Evolutionary conservation across 2,113 vertebrate species (phyloP).

Genomic region (Malurus cyaneus): DNA sequence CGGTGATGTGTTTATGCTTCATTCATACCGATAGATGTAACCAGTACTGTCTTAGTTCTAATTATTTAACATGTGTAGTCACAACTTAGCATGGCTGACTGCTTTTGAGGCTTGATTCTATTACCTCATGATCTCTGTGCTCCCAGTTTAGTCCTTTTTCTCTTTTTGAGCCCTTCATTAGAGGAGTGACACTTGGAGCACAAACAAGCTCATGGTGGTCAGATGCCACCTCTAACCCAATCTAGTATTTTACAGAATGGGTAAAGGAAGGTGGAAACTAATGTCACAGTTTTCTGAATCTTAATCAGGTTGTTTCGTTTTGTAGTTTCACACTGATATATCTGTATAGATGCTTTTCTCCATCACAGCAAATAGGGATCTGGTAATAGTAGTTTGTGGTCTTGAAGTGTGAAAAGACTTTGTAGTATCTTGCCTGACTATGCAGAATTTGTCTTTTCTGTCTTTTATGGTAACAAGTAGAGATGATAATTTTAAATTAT

Average conservation of each 20-base stretch:
- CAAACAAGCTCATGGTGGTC: neutral
- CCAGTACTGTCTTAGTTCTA: neutral
- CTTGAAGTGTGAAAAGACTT: neutral
- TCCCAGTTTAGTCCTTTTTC: neutral
- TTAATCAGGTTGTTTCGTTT: neutral
- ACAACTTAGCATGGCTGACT: neutral
- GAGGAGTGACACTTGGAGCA: fast-evolving
- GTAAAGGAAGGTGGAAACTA: neutral
- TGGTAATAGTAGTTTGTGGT: neutral
- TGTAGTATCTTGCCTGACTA: neutral
- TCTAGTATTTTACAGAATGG: neutral
- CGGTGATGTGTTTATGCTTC: neutral
- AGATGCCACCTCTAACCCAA: neutral
- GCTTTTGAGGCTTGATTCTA: neutral
- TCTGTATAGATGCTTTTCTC: neutral
- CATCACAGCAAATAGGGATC: neutral
- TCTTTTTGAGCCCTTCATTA: neutral
- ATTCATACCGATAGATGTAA: neutral
- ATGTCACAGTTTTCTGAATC: neutral
- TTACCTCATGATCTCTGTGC: neutral
- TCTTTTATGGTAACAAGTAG: neutral
- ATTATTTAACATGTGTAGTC: neutral
- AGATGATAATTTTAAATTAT: neutral
- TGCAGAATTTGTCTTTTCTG: neutral
- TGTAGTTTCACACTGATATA: neutral